A percentile compares a stretch with the other conserved stretches of the same genome.
Conservation (phyloP, 2,888 invertebrate genomes). For the Caenorhabditis sulstoni region DNA sequence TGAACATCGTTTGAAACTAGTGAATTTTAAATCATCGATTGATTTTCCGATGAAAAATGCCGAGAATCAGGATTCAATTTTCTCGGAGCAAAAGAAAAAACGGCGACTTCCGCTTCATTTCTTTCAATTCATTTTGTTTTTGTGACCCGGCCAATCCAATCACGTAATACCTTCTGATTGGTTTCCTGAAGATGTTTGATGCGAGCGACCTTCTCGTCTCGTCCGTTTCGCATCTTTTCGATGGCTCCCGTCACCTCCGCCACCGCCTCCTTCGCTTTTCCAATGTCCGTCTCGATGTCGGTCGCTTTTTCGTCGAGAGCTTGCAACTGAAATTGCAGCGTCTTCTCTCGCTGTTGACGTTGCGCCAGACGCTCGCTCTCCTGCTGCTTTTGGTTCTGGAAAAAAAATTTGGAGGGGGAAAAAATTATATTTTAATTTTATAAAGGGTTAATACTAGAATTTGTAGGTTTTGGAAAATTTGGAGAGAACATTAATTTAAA, state of each 20-base stretch:
- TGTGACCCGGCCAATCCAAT: no score
- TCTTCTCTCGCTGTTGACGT: slow-evolving; percentile 91
- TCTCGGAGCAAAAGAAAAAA: no score
- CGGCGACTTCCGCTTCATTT: no score
- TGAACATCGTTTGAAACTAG: background rate
- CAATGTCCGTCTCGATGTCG: slow-evolving; percentile 86
- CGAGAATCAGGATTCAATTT: no score
- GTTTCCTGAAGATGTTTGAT: slow-evolving; percentile 84
- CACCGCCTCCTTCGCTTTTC: slow-evolving; percentile 58
- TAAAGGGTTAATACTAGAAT: no score
- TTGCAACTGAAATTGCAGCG: slow-evolving; percentile 88
- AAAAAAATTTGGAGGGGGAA: slow-evolving; percentile 81
- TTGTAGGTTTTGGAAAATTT: no score
- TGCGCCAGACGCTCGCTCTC: slow-evolving; percentile 86
- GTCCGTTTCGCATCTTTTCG: slow-evolving; percentile 92
- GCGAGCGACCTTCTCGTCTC: slow-evolving; percentile 92
- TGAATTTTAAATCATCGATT: no score
- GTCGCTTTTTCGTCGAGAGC: slow-evolving; percentile 86
- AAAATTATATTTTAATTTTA: no score
- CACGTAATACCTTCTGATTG: slow-evolving; percentile 86
- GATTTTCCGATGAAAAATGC: no score
- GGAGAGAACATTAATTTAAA: no score
- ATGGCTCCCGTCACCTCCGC: slow-evolving; percentile 85
- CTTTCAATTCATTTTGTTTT: no score
- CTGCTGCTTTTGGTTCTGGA: slow-evolving; percentile 74